Evolutionary conservation across 2,113 vertebrate genomes (phyloP), one percentile per base, ranked within the genome.

Genomic region (Furnarius figulus): DNA sequence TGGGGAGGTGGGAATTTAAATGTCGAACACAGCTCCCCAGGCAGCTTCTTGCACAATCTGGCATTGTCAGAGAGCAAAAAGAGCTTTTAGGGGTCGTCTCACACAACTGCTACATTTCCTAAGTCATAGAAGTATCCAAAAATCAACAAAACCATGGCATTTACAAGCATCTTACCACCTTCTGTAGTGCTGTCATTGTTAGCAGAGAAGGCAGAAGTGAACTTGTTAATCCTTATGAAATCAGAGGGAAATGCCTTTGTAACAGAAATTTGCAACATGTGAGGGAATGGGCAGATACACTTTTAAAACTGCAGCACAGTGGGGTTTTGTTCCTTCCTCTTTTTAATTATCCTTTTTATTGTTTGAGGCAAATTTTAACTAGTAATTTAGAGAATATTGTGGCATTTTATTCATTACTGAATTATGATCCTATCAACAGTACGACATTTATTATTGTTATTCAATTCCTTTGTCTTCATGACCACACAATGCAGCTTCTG

Each of bases 1-100:
- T 84, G 79, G 71, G 42, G 72, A 94, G 61, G 75, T 89, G 86
- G 79, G 44, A 74, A 86, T 90, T 90, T 62, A 5, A 21, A 77
- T 85, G 67, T 44, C 1, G 0, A 80, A 56, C 55, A 19, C 67
- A 59, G 39, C 39, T 87, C 50, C 55, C 59, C 47, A 65, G 56
- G 14, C 70, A 94, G 70, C 59, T 92, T 78, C 33, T 55, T 71
- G 47, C 33, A 70, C 37, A 94, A 72, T 95, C 86, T 93, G 92
- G 79, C 52, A 52, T 63, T 59, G n/a, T 67, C 6, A 18, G 47
- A 78, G 82, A 59, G 72, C 30, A 80, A 61, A 85, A 62, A 66
- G 44, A 72, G 53, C 46, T 71, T 40, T 44, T 50, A 25, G 42
- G 44, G 72, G 7, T 65, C 12, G 7, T 83, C 53, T 90, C 68